Conservation (phyloP, 1,140 invertebrate species). For the Drosophila orosa region DNA sequence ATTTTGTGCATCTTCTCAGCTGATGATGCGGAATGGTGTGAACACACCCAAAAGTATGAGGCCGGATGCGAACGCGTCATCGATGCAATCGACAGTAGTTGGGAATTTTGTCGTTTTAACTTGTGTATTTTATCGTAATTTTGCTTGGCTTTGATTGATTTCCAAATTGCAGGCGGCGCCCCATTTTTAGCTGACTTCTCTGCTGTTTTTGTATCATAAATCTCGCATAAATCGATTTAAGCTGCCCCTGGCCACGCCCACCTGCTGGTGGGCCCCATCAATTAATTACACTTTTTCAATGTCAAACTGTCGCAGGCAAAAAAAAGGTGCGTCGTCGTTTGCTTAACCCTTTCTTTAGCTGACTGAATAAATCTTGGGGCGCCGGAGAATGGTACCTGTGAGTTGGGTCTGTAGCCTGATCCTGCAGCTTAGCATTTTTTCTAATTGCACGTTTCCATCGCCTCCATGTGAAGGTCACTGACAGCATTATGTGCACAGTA, state of each 20-base stretch:
- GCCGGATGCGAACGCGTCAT: conserved; percentile 64
- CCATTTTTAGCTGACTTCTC: conserved; percentile 33
- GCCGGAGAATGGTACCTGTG: conserved; percentile 45
- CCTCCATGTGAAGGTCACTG: conserved; percentile 70
- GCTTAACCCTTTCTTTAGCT: conserved; percentile 18
- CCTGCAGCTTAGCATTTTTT: conserved; percentile 64
- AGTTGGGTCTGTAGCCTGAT: conserved; percentile 34
- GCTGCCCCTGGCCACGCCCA: conserved; percentile 50
- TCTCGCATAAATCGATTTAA: conserved; percentile 51
- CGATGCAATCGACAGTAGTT: conserved; percentile 60
- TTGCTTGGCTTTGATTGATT: conserved; percentile 58
- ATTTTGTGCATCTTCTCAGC: conserved; percentile 53
- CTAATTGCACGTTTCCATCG: conserved; percentile 66
- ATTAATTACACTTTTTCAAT: conserved; percentile 81
- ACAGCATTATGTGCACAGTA: conserved; percentile 45
- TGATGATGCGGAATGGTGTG: conserved; percentile 14
- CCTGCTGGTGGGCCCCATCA: conserved; percentile 56
- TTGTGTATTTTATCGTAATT: conserved; percentile 18
- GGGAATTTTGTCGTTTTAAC: conserved; percentile 30
- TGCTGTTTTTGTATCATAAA: conserved; percentile 46
- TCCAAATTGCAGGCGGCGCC: conserved; percentile 48
- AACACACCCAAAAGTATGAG: conserved; percentile 65
- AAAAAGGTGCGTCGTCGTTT: conserved; percentile 23
- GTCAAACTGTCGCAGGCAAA: conserved; percentile 63
- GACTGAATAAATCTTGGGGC: conserved; percentile 57